Evolutionary conservation across 2,797 vertebrate species (phyloP).

Genomic region (Nyctalus aviator): DNA sequence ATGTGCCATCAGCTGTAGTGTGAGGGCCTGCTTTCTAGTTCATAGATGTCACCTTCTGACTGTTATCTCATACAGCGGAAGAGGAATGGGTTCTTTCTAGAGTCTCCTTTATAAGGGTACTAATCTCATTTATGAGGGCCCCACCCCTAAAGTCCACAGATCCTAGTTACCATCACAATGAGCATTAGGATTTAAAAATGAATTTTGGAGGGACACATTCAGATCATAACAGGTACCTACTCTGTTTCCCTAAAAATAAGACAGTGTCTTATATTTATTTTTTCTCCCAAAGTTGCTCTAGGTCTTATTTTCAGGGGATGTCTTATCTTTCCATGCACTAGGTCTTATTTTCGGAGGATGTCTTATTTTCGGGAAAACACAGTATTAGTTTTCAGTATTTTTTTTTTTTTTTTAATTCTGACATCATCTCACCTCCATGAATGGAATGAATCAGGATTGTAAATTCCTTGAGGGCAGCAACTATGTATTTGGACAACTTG

Average conservation of each 20-base stretch:
- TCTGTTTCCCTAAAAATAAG: no score
- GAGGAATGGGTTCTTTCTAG: neutral
- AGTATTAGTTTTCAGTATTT: neutral
- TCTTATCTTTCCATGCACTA: no score
- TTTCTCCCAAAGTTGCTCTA: no score
- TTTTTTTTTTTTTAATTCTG: neutral
- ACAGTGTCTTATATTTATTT: no score
- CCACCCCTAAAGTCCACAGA: neutral
- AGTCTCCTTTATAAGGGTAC: neutral
- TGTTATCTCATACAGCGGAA: neutral
- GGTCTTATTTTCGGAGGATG: no score
- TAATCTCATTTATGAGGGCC: neutral
- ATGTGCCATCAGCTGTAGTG: neutral
- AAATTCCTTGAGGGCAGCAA: neutral
- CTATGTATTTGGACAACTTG: neutral
- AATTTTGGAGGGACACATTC: neutral
- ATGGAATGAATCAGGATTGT: neutral
- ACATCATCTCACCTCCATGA: neutral
- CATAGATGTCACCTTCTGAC: neutral
- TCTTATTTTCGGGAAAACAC: no score
- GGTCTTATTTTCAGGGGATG: no score
- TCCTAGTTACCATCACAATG: neutral
- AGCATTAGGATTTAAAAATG: neutral
- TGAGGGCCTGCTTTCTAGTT: neutral
- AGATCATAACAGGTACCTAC: neutral